These are phyloP conservation scores for Xanthia icteritia DNA, from an alignment of 2,888 invertebrate genomes.

Conservation along the genomic window DNA sequence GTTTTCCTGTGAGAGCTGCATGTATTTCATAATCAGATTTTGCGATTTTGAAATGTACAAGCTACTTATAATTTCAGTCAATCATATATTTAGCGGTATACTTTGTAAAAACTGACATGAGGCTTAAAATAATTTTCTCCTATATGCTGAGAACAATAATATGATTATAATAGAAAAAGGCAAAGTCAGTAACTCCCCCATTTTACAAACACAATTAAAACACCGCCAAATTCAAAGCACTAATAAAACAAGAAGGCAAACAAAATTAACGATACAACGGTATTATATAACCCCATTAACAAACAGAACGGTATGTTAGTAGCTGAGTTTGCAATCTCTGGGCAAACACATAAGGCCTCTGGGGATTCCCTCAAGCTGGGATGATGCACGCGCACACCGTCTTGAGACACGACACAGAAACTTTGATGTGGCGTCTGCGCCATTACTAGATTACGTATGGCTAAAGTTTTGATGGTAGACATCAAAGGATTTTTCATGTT, in stretches of 20 bases:
- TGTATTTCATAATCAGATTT: not conserved
- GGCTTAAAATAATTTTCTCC: too few species aligned
- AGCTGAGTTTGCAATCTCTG: conserved; percentile 78
- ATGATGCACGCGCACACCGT: conserved; percentile 69
- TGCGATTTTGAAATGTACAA: not conserved
- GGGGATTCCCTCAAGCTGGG: conserved; percentile 70
- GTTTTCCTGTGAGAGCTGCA: not conserved
- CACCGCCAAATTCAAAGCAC: conserved; percentile 54
- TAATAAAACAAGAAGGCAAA: conserved; percentile 74
- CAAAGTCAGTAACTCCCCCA: conserved; percentile 3
- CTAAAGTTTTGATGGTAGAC: conserved; percentile 36
- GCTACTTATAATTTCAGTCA: not conserved
- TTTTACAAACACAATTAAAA: conserved; percentile 23
- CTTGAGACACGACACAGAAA: conserved; percentile 66
- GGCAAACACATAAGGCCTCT: conserved; percentile 76
- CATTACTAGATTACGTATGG: conserved; percentile 64
- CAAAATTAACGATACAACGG: conserved; percentile 79
- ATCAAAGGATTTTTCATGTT: conserved; percentile 30
- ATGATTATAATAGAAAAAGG: not conserved
- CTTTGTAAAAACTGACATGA: too few species aligned
- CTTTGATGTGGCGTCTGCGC: conserved; percentile 67
- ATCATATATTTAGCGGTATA: not conserved
- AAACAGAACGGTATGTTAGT: conserved; percentile 77
- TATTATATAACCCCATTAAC: conserved; percentile 78
- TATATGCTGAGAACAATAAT: not conserved